Evolutionary conservation across 1,140 invertebrate species (phyloP).

Genomic region (Drosophila trapezifrons): DNA sequence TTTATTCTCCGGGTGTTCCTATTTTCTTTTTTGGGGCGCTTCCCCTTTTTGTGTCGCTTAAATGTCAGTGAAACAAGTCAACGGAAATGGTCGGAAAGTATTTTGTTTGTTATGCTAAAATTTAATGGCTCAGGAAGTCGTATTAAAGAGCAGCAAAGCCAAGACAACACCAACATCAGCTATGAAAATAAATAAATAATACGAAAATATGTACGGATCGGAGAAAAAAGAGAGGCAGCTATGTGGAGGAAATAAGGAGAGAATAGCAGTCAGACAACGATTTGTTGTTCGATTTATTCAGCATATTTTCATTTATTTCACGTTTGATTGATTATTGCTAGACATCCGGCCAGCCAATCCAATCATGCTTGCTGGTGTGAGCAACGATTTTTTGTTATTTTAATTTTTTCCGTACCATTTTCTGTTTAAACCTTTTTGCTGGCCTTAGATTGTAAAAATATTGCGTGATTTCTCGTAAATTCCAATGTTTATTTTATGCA

Average conservation of each 20-base stretch:
- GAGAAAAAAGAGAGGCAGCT: constrained; percentile 1
- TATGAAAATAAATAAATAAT: constrained; percentile 27
- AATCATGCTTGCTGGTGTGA: not conserved
- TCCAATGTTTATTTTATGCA: constrained; percentile 80
- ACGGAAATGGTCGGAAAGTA: constrained; percentile 79
- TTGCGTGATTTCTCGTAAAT: constrained; percentile 71
- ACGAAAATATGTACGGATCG: constrained; percentile 13
- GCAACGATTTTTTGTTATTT: constrained; percentile 30
- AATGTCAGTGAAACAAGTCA: constrained; percentile 77
- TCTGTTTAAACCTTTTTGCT: not conserved
- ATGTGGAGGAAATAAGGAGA: constrained; percentile 17
- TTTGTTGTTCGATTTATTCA: constrained; percentile 53
- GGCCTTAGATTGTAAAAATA: constrained; percentile 54
- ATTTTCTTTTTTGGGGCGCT: constrained; percentile 8
- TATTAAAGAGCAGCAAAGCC: constrained; percentile 64
- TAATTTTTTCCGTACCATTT: constrained; percentile 17
- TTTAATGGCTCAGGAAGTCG: constrained; percentile 78
- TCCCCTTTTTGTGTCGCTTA: constrained; percentile 46
- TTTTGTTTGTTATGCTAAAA: constrained; percentile 82
- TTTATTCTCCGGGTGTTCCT: not conserved
- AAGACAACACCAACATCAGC: constrained; percentile 26
- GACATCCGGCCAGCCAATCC: constrained; percentile 17
- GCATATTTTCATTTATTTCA: constrained; percentile 75
- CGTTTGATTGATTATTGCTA: constrained; percentile 77
- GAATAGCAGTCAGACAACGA: constrained; percentile 31